Evolutionary conservation across 2,797 vertebrate genomes (phyloP).

Genomic region (Myotis planiceps): DNA sequence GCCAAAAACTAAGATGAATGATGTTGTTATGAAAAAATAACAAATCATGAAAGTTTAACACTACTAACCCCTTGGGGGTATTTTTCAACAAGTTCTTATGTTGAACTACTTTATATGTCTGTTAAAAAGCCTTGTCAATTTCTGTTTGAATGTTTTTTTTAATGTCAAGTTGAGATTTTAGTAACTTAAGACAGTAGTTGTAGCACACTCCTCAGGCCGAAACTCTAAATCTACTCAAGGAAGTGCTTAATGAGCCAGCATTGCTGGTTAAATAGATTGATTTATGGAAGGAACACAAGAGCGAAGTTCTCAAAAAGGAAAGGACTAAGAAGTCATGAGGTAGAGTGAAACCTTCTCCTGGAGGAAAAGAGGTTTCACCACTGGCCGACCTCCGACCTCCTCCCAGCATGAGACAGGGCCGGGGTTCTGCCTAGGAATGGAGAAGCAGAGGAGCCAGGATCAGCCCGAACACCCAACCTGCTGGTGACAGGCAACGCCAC

Average conservation of each 20-base stretch:
- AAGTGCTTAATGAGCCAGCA: neutral
- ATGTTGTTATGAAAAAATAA: neutral
- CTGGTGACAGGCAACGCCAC: neutral
- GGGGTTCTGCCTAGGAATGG: neutral
- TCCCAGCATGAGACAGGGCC: accelerated
- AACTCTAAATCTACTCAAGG: neutral
- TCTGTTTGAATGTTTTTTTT: neutral
- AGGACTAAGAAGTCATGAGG: neutral
- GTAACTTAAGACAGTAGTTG: neutral
- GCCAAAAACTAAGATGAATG: neutral
- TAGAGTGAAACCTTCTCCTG: neutral
- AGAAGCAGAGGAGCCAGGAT: neutral
- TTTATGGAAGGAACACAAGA: neutral
- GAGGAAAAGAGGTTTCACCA: neutral
- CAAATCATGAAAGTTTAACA: neutral
- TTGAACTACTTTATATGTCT: neutral
- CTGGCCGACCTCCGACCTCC: too few relatives aligned
- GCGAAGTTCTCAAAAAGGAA: neutral
- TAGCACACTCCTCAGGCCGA: neutral
- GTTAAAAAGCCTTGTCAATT: constrained; percentile 36
- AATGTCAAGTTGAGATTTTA: constrained; percentile 22
- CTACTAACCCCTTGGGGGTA: neutral
- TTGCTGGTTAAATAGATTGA: neutral
- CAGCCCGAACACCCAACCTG: neutral
- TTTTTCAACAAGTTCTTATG: constrained; percentile 12